Percentiles rank a stretch among this genome's conserved stretches.
These are phyloP conservation scores for Microchirus variegatus DNA, from an alignment of 2,797 vertebrate genomes.

Conservation along the genomic window DNA sequence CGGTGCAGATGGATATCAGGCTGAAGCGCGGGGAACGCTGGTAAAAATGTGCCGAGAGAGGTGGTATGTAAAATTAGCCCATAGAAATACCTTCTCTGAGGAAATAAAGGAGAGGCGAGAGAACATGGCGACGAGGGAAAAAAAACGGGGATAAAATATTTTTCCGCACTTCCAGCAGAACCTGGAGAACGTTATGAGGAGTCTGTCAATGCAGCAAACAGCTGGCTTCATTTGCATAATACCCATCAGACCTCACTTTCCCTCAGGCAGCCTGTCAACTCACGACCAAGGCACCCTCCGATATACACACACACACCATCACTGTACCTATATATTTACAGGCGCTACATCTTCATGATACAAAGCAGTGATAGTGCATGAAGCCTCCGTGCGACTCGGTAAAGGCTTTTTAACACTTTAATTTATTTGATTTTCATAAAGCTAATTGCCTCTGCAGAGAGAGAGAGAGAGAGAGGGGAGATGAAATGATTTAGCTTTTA, in stretches of 20 bases:
- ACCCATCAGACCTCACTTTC: slow-evolving; percentile 79
- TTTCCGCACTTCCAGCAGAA: slow-evolving; percentile 61
- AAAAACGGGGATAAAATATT: slow-evolving; percentile 45
- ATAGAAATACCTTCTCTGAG: slow-evolving; percentile 51
- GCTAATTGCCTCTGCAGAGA: slow-evolving; percentile 58
- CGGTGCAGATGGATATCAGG: slow-evolving; percentile 40
- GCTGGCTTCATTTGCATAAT: slow-evolving; percentile 86
- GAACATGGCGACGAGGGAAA: slow-evolving; percentile 28
- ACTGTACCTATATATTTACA: slow-evolving; percentile 16
- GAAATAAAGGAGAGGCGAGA: slow-evolving; percentile 54
- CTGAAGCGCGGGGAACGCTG: neutral
- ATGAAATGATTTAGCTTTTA: slow-evolving; percentile 53
- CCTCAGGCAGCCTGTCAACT: slow-evolving; percentile 79
- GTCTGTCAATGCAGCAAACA: slow-evolving; percentile 81
- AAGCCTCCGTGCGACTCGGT: slow-evolving; percentile 38
- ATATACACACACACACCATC: slow-evolving; percentile 22
- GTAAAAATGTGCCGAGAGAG: slow-evolving; percentile 24
- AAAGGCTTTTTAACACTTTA: slow-evolving; percentile 48
- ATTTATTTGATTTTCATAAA: slow-evolving; percentile 64
- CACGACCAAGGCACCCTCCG: slow-evolving; percentile 55
- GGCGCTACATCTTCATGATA: neutral
- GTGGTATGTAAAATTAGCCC: slow-evolving; percentile 39
- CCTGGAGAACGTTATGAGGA: slow-evolving; percentile 63
- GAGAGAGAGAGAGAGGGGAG: slow-evolving; percentile 39
- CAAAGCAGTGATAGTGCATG: slow-evolving; percentile 20